Base-by-base conservation (phyloP, 2,888 invertebrate species). In the Pachydiplax longipennis region DNA sequence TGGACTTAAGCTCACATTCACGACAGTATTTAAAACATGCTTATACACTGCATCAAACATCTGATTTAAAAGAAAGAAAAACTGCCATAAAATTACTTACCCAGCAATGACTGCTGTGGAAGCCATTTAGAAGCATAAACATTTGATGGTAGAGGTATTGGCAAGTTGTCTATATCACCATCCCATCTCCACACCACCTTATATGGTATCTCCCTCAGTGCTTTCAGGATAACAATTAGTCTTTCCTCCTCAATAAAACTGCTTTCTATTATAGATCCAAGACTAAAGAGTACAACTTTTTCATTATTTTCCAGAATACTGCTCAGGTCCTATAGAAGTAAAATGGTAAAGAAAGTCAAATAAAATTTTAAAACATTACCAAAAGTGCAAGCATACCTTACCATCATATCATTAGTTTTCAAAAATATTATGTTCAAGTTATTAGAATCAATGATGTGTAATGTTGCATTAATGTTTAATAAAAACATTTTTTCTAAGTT, bases 231-330 rank as follows among this genome's bases (percentile, higher is more conserved):
- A 91, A 94, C 94, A 35, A 94, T 93, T 65, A 93, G 93, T 0
- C 95, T 94, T 91, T 95, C 95, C 0, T 95, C 95, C 93, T 95
- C 95, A 61, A 95, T 95, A 37, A 94, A 93, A 2, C 13, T 37
- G 40, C 65, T 87, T 2, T 61, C 87, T 0, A 96, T 94, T 94
- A 95, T 95, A 10, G 95, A 95, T 13, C 96, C 96, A 92, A 96
- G 95, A 92, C 95, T 95, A 94, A 95, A 95, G 92, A 95, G 95
- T 91, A 96, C 95, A 37, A 95, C 94, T n/a, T 95, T 95, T 90
- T 95, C 94, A 25, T 93, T 92, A 53, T 94, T 94, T 92, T 95
- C 95, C 91, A 95, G 92, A 80, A 95, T 93, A 22, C 93, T 92
- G 92, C 94, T 94, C 92, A 95, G 93, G 18, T 94, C 94, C 87